Base-by-base conservation (phyloP, 2,888 invertebrate species). In the Leptodirus hochenwartii region DNA sequence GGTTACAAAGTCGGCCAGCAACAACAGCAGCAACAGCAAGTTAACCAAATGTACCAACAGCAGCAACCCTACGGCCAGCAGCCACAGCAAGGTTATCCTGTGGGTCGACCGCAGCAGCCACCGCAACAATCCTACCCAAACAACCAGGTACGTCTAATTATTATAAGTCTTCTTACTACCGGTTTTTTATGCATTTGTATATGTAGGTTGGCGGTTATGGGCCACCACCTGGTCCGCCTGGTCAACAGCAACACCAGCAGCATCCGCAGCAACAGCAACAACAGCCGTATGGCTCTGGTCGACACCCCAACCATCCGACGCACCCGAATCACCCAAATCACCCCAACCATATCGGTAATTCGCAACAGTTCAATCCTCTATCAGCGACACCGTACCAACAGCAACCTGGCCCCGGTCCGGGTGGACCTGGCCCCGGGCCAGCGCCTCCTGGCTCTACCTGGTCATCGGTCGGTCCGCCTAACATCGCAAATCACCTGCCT, bases 41-140 rank as follows among this genome's bases (percentile, higher is more conserved):
- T n/a, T n/a, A n/a, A n/a, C n/a, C n/a, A n/a, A n/a, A n/a, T n/a
- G n/a, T n/a, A n/a, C n/a, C n/a, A 56, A 15, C 66, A 66, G 43
- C 61, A 59, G 42, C 58, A 64, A 54, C 53, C 63, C 25, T 55
- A 64, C 34, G 66, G 66, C 53, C 62, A 66, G 39, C 60, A 64
- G 34, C 61, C 54, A 42, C 64, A 61, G 47, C 64, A 61, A 47
- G 63, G 64, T 50, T 64, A 65, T 51, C 43, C 23, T 67, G 66
- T 47, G 64, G 64, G 30, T 65, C 66, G 35, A 37, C 54, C 61
- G 24, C 44, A 47, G 6, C 51, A 51, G 39, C 43, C 49, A 39
- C 43, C 49, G 22, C 48, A n/a, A n/a, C n/a, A n/a, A n/a, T n/a
- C 49, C 14, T 36, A 38, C 12, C 37, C 33, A 5, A 34, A 20